Percentiles rank a stretch among this genome's conserved stretches.
Evolutionary conservation across 1,140 invertebrate species (phyloP).

Genomic region (Anagrus nilaparvatae): DNA sequence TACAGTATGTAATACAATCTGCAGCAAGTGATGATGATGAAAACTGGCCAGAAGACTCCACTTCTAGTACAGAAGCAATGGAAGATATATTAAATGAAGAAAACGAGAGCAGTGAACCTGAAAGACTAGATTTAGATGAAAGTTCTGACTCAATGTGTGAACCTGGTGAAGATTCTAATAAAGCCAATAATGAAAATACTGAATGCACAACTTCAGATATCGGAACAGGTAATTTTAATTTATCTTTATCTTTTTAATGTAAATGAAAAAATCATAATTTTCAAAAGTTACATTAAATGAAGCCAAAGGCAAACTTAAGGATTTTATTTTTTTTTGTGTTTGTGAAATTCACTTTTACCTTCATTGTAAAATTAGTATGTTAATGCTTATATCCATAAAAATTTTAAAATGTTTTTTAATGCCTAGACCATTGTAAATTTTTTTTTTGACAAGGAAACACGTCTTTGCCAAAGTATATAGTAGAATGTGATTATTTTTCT

Average conservation of each 20-base stretch:
- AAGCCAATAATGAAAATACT: not conserved
- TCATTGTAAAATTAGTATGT: too few relatives aligned
- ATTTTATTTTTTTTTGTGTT: not conserved
- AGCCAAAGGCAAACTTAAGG: too few relatives aligned
- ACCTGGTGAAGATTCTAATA: not conserved
- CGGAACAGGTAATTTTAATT: not conserved
- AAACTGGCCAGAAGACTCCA: slow-evolving; percentile 4
- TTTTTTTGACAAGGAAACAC: too few relatives aligned
- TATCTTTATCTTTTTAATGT: not conserved
- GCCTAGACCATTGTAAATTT: too few relatives aligned
- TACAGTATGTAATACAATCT: slow-evolving; percentile 16
- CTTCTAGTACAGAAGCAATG: slow-evolving; percentile 3
- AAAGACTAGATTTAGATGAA: slow-evolving; percentile 6
- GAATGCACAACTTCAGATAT: too few relatives aligned
- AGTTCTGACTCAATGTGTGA: slow-evolving; percentile 11
- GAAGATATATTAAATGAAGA: slow-evolving; percentile 1
- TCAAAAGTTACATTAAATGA: too few relatives aligned
- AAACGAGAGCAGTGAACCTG: slow-evolving; percentile 5
- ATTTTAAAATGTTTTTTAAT: too few relatives aligned
- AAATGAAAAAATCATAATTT: not conserved
- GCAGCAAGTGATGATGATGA: slow-evolving; percentile 12
- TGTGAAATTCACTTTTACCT: not conserved
- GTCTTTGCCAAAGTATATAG: too few relatives aligned
- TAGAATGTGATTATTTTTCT: too few relatives aligned
- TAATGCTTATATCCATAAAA: too few relatives aligned